Evolutionary conservation across 2,888 invertebrate species (phyloP).

Genomic region (Eucera pruinosa): DNA sequence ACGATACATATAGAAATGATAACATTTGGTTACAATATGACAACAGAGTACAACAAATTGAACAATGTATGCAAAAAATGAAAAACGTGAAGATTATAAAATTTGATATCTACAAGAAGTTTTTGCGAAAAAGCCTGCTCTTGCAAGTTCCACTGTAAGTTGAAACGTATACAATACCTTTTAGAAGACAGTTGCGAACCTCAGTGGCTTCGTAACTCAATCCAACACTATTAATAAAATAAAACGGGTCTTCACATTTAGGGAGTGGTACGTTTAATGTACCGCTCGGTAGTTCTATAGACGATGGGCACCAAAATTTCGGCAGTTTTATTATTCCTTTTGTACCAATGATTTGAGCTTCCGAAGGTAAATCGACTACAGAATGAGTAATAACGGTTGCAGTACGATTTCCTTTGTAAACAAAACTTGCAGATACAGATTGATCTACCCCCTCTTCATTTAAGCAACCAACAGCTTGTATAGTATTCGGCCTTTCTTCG

Average conservation of each 20-base stretch:
- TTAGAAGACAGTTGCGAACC: slow-evolving; percentile 89
- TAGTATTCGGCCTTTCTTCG: slow-evolving; percentile 88
- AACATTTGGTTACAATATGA: too few species aligned
- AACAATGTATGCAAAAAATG: too few species aligned
- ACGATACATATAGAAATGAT: too few species aligned
- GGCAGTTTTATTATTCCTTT: slow-evolving; percentile 88
- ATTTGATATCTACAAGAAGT: not conserved
- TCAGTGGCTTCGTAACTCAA: slow-evolving; percentile 92
- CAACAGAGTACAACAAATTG: too few species aligned
- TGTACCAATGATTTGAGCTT: slow-evolving; percentile 88
- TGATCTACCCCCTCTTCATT: slow-evolving; percentile 90
- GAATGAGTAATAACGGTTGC: slow-evolving; percentile 88
- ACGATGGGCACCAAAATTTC: slow-evolving; percentile 91
- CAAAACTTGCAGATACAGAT: slow-evolving; percentile 88
- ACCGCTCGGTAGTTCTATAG: slow-evolving; percentile 88
- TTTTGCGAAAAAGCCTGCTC: too few species aligned
- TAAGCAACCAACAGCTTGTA: slow-evolving; percentile 89
- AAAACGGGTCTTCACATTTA: slow-evolving; percentile 86
- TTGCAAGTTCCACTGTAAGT: too few species aligned
- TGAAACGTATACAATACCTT: slow-evolving; percentile 84
- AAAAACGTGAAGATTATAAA: too few species aligned
- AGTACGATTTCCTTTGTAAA: slow-evolving; percentile 87
- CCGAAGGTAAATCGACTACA: slow-evolving; percentile 87
- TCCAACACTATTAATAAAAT: slow-evolving; percentile 90
- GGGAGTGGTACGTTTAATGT: slow-evolving; percentile 89